Evolutionary conservation across 92 coral and sea anemone genomes (phyloP).

Genomic region (Bergia puertoricense): DNA sequence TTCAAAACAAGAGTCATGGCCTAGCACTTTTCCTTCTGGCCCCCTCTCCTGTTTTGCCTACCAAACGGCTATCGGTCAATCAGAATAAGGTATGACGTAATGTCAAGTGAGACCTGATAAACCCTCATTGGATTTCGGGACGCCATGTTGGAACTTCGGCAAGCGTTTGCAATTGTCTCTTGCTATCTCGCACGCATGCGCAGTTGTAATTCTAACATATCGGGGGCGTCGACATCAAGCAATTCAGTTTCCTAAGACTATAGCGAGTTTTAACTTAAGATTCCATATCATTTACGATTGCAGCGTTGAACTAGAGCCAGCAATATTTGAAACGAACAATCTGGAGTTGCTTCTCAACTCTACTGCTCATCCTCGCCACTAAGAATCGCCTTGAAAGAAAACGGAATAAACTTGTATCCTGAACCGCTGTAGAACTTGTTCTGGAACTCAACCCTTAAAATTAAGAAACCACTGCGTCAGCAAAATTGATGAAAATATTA

Average conservation of each 20-base stretch:
- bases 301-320: not conserved
- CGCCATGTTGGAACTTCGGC: no score
- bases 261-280: not conserved
- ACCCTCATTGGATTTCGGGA: no score
- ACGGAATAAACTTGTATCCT: conserved; percentile 88
- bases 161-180: no score
- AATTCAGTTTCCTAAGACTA: not conserved
- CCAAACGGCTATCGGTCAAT: no score
- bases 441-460: conserved; percentile 92
- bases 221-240: no score
- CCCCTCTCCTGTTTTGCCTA: no score
- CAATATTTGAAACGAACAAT: not conserved
- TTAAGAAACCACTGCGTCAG: not conserved
- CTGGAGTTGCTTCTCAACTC: not conserved
- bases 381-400: conserved; percentile 82
- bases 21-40: no score
- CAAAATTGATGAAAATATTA: not conserved
- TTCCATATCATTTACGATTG: not conserved
- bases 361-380: conserved; percentile 73
- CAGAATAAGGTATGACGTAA: no score
- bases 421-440: conserved; percentile 89
- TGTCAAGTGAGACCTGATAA: no score
- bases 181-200: no score
- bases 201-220: no score
- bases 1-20: no score